A percentile compares a stretch with the other conserved stretches of the same genome.
Conservation (phyloP, 2,797 vertebrate species). For the Falco naumanni region DNA sequence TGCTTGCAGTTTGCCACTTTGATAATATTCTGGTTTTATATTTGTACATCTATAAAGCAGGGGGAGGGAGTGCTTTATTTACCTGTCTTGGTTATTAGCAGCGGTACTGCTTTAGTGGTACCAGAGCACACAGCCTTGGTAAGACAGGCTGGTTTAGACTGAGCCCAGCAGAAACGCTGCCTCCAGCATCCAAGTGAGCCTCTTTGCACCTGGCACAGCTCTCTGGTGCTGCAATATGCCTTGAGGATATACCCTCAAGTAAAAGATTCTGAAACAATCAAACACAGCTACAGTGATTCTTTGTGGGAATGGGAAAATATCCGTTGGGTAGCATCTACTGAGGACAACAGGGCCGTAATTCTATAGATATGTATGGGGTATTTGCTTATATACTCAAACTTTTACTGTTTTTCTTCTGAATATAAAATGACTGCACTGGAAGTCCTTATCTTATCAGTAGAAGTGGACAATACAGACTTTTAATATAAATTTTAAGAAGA, state of each 20-base stretch:
- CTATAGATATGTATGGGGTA: neutral
- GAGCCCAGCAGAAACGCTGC: neutral
- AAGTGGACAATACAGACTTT: neutral
- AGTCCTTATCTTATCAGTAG: neutral
- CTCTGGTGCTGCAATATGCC: neutral
- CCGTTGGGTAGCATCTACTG: neutral
- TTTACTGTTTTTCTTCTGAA: neutral
- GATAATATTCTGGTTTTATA: neutral
- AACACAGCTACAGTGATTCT: neutral
- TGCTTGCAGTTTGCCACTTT: neutral
- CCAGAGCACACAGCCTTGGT: neutral
- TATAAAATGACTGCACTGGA: neutral
- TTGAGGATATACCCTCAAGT: neutral
- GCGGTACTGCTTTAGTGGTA: neutral
- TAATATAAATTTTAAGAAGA: neutral
- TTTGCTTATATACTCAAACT: neutral
- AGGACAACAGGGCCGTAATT: neutral
- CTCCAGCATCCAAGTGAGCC: neutral
- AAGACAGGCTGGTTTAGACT: neutral
- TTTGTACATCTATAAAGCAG: neutral
- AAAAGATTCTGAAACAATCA: neutral
- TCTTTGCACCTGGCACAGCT: neutral
- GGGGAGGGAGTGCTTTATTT: neutral
- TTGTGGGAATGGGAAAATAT: neutral
- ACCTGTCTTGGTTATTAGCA: neutral